Evolutionary conservation across 2,888 invertebrate genomes (phyloP).

Genomic region (Lymantria monacha): DNA sequence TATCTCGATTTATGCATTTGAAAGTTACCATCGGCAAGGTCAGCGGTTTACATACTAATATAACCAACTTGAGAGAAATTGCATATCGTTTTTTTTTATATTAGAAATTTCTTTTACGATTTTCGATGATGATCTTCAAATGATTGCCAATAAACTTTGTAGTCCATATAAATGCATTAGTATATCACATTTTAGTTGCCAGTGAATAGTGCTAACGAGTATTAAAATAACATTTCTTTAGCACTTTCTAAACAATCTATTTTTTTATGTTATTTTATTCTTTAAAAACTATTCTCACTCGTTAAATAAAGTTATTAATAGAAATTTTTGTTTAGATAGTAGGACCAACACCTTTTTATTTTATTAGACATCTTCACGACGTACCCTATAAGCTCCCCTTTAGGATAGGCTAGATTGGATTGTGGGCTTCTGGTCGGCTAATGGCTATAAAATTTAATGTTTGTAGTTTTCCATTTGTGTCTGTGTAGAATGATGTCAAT

Average conservation of each 20-base stretch:
- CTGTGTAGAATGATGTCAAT: too few species aligned
- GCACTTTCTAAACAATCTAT: constrained; percentile 6
- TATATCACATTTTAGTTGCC: background rate
- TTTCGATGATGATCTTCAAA: constrained; percentile 6
- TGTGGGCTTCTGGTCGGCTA: too few species aligned
- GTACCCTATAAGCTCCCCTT: too few species aligned
- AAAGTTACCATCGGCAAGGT: constrained; percentile 8
- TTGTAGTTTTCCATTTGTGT: too few species aligned
- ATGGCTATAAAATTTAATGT: too few species aligned
- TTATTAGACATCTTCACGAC: too few species aligned
- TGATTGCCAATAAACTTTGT: constrained; percentile 5
- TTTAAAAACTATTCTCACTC: too few species aligned
- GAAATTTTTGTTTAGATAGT: background rate
- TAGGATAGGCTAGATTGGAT: too few species aligned
- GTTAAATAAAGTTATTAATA: too few species aligned
- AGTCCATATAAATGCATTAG: background rate
- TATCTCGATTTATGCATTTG: background rate
- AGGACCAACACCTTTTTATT: too few species aligned
- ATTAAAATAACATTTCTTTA: background rate
- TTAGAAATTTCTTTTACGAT: constrained; percentile 20
- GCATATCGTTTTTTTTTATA: constrained; percentile 9
- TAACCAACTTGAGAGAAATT: constrained; percentile 10
- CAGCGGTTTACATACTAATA: constrained; percentile 1
- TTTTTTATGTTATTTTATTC: constrained; percentile 4
- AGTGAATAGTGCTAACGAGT: background rate